Percentiles rank a stretch among this genome's conserved stretches.
Conservation (phyloP, 2,113 vertebrate species). For the Lonchura striata region DNA sequence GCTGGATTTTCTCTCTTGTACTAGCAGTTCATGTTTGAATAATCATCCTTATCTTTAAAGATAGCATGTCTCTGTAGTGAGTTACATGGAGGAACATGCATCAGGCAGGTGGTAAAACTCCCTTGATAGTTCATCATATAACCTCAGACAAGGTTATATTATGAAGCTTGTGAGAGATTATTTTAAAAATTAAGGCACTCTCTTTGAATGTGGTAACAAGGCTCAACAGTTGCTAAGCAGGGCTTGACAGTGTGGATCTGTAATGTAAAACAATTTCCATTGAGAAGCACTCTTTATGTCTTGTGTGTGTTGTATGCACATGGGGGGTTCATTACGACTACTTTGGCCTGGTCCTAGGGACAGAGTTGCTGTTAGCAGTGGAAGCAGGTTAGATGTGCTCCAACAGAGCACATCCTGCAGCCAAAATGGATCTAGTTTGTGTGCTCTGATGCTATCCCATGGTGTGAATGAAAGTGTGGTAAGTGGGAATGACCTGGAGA, state of each 20-base stretch:
- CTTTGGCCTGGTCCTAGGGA: neutral
- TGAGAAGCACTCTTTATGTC: neutral
- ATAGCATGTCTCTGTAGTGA: neutral
- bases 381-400: neutral
- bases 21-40: neutral
- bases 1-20: neutral
- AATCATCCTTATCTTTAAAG: neutral
- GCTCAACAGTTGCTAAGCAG: neutral
- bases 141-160: neutral
- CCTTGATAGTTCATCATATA: neutral
- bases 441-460: neutral
- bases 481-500: neutral
- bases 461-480: neutral
- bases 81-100: neutral
- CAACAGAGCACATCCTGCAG: neutral
- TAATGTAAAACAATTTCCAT: neutral
- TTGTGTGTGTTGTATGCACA: neutral
- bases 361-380: neutral
- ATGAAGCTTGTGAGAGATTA: neutral
- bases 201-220: neutral
- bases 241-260: neutral
- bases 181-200: neutral
- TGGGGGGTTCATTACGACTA: neutral
- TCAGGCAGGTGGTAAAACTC: neutral
- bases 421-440: neutral